Evolutionary conservation across 2,113 vertebrate species (phyloP), one percentile per base, ranked within the genome.

Genomic region (Carassius carassius): DNA sequence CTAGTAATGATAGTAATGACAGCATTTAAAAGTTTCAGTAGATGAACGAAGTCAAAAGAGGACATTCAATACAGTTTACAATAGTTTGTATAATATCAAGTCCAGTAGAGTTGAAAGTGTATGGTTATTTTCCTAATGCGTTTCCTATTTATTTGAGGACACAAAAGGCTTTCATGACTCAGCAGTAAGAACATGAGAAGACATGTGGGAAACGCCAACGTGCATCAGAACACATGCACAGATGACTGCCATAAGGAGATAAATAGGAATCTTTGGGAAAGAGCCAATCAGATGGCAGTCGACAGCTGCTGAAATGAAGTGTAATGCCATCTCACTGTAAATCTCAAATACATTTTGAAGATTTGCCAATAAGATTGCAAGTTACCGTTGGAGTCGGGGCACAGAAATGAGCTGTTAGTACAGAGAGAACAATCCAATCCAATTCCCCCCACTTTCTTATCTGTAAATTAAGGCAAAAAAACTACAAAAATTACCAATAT

Each of bases 241-340:
- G 13, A 29, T 6, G 62, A 29, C 70, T 73, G 70, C 37, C 70
- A 44, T 44, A 47, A 47, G 37, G 70, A 73, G 41, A 73, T 47
- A 41, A 47, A 47, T 73, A 21, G 35, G 70, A n/a, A 47, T 73
- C 41, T 73, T 37, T 47, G 70, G 70, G 41, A 47, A 47, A 47
- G 70, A 73, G 70, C 37, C 70, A 73, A 23, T 73, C 70, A 47
- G 70, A 73, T 47, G 35, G 25, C 29, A 69, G 25, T 1, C 29
- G 65, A 19, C 6, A 35, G 69, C 69, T 41, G 69, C 19, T 72
- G 69, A 72, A 72, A 37, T 70, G 7, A 70, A 72, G 32, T 72
- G 21, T 47, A 73, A 47, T n/a, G 11, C 11, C 21, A 44, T 41
- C 37, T 41, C 37, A 41, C 37, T 41, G 37, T 41, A 41, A 41